Base-by-base conservation (phyloP, 2,888 invertebrate species). In the Apodemia duryi region DNA sequence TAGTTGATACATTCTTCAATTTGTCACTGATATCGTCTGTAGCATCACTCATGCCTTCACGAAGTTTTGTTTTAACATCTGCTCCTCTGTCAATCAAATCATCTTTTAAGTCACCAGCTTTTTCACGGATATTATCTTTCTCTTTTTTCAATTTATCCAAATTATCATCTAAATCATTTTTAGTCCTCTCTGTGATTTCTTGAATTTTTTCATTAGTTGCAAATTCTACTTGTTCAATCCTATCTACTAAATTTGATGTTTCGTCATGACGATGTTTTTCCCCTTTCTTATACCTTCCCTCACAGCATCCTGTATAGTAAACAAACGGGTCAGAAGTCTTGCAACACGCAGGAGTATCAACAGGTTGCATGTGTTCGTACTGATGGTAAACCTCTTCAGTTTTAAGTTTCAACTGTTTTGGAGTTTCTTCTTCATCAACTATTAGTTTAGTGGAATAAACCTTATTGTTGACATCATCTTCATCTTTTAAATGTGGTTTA, bases 281-380 rank as follows among this genome's bases (percentile, higher is more conserved):
- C 43, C 85, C 85, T 62, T 82, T 79, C 21, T 78, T 80, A 70
- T 73, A 85, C 72, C 77, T 84, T 1, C 85, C 83, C 71, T 89
- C 85, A 67, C 91, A 88, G 70, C 88, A 90, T 61, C 84, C 84
- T 1, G 81, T 81, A 65, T 85, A 83, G 65, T 85, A 86, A 67
- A 82, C 79, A 80, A 91, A 91, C 2, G 91, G 91, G 70, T 91
- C 91, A 6, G 73, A 71, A 43, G 75, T 80, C 52, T 83, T 81
- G 49, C 75, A 74, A 57, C 75, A 76, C 41, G 83, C 35, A 2
- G 91, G 91, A 1, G 91, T 91, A 1, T 88, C 88, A 2, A 91
- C 88, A 0, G 91, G 90, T 73, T 91, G 90, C 89, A 89, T 91
- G 57, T 85, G 78, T 41, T 87, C 86, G 65, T 91, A 91, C 65